phyloP scores from a whole-genome alignment of 2,888 invertebrate genomes.

The Pachliopta kotzebuea region DNA sequence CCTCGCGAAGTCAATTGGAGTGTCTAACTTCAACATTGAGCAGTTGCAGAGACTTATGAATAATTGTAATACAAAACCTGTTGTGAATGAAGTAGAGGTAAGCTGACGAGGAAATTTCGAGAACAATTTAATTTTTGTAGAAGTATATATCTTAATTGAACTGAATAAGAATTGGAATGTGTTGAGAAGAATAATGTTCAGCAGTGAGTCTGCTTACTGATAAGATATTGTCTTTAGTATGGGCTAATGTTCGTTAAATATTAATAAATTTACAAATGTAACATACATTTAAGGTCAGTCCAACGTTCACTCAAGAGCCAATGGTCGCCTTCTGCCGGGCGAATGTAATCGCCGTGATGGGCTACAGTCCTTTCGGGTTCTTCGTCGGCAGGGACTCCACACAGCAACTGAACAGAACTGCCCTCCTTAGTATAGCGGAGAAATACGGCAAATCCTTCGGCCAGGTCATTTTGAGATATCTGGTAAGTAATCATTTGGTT shows the following conservation, averaged over 20 bases:
- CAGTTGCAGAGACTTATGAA: slow-evolving; percentile 84
- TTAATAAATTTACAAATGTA: neutral
- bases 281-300: slow-evolving; percentile 72
- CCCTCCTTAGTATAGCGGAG: slow-evolving; percentile 76
- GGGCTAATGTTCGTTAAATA: no score
- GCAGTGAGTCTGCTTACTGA: no score
- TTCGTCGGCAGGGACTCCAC: slow-evolving; percentile 53
- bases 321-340: slow-evolving; percentile 85
- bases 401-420: slow-evolving; percentile 65
- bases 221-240: no score
- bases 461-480: slow-evolving; percentile 84
- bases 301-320: slow-evolving; percentile 85
- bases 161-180: no score
- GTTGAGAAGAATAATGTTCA: no score
- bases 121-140: neutral
- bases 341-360: slow-evolving; percentile 83
- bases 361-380: slow-evolving; percentile 86
- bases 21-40: slow-evolving; percentile 88
- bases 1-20: slow-evolving; percentile 84
- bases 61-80: slow-evolving; percentile 79
- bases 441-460: slow-evolving; percentile 84
- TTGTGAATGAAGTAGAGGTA: slow-evolving; percentile 79
- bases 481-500: no score
- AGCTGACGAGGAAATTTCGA: neutral
- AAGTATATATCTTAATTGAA: neutral